phyloP scores from a whole-genome alignment of 2,113 vertebrate species.

The Potamarius usumacintae region DNA sequence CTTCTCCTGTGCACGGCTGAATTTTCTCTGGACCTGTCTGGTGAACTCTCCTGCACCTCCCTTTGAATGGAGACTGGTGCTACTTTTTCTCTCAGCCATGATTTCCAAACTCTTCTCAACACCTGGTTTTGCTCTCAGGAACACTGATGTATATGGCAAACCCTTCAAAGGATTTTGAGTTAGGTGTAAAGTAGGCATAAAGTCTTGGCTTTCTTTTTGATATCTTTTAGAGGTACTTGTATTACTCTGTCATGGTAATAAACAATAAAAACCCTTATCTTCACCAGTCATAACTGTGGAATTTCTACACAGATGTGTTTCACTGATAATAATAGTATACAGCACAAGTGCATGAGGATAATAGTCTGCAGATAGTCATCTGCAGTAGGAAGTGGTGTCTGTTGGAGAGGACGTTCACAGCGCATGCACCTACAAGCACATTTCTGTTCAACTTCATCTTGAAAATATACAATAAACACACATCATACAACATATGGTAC shows the following conservation, averaged over 20 bases:
- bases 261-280: constrained; percentile 21
- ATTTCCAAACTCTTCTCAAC: constrained; percentile 44
- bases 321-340: not conserved
- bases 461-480: not conserved
- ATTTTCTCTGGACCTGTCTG: constrained; percentile 83
- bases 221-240: not conserved
- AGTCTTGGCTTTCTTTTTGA: not conserved
- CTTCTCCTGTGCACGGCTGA: constrained; percentile 92
- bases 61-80: constrained; percentile 58
- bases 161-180: not conserved
- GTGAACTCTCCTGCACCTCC: constrained; percentile 79
- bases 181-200: not conserved
- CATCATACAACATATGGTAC: not conserved
- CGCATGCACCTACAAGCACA: not conserved
- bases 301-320: not conserved
- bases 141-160: not conserved
- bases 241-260: not conserved
- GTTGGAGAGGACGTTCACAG: not conserved
- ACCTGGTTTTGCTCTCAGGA: constrained; percentile 23
- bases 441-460: not conserved
- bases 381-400: not conserved
- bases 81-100: constrained; percentile 82
- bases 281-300: not conserved
- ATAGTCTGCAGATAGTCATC: no score
- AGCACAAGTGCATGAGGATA: not conserved